Conservation (phyloP, 2,797 vertebrate genomes). For the Pteropus rufus region DNA sequence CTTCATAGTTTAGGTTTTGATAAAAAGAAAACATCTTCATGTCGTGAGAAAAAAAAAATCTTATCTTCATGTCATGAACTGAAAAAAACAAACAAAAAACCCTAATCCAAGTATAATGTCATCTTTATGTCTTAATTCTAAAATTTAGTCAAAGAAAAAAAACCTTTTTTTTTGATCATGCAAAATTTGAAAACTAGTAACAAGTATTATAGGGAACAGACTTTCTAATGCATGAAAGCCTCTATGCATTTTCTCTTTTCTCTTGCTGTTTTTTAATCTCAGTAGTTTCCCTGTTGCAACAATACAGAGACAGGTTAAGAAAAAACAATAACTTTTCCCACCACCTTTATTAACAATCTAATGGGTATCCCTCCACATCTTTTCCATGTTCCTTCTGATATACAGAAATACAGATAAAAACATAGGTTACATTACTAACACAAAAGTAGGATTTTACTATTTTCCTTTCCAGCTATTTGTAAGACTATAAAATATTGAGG, state of each 20-base stretch:
- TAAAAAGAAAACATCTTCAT: not conserved
- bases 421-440: not conserved
- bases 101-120: not conserved
- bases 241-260: not conserved
- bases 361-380: not conserved
- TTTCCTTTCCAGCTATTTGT: not conserved
- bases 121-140: not conserved
- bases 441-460: not conserved
- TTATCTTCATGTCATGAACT: not conserved
- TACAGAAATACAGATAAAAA: not conserved
- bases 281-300: not conserved
- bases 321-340: not conserved
- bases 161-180: not conserved
- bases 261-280: not conserved
- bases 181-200: not conserved
- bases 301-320: not conserved
- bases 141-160: not conserved
- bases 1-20: not conserved
- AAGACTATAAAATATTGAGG: not conserved
- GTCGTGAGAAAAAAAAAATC: not conserved
- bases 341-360: not conserved
- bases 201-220: not conserved
- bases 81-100: not conserved
- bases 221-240: not conserved
- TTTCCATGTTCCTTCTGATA: not conserved